These are phyloP conservation scores for Gopherus evgoodei DNA, from an alignment of 2,113 vertebrate genomes.

Conservation along the genomic window DNA sequence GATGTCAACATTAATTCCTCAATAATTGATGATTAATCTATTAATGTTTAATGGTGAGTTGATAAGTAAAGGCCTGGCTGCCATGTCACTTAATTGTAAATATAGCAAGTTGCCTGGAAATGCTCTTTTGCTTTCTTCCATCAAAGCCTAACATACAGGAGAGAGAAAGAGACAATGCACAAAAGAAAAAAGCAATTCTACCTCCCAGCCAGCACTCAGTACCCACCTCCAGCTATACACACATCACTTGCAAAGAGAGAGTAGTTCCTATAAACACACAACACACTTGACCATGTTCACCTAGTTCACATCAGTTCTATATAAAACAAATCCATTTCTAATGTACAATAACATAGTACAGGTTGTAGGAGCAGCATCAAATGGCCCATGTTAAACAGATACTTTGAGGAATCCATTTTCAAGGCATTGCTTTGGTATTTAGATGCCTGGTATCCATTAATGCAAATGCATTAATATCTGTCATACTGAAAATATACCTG, in stretches of 20 bases:
- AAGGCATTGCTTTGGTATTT: neutral
- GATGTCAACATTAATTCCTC: constrained; percentile 80
- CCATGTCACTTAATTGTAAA: constrained; percentile 80
- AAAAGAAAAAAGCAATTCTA: neutral
- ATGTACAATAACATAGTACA: neutral
- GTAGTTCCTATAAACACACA: neutral
- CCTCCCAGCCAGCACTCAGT: fast-evolving
- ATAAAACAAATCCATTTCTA: neutral
- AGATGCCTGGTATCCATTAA: neutral
- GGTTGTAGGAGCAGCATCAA: neutral
- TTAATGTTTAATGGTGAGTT: constrained; percentile 87
- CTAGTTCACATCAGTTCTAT: neutral
- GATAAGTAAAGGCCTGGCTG: constrained; percentile 80
- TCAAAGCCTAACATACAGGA: neutral
- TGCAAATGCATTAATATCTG: neutral
- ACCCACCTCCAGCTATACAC: neutral
- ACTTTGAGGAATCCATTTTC: neutral
- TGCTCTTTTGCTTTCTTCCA: constrained; percentile 45
- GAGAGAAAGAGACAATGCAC: neutral
- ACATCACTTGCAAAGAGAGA: neutral
- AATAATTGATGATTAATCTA: constrained; percentile 85
- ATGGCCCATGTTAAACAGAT: neutral
- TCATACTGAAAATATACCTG: neutral
- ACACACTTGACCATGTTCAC: neutral
- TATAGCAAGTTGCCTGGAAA: constrained; percentile 79